Evolutionary conservation across 1,140 invertebrate genomes (phyloP).

Genomic region (Rhopalosiphum maidis): DNA sequence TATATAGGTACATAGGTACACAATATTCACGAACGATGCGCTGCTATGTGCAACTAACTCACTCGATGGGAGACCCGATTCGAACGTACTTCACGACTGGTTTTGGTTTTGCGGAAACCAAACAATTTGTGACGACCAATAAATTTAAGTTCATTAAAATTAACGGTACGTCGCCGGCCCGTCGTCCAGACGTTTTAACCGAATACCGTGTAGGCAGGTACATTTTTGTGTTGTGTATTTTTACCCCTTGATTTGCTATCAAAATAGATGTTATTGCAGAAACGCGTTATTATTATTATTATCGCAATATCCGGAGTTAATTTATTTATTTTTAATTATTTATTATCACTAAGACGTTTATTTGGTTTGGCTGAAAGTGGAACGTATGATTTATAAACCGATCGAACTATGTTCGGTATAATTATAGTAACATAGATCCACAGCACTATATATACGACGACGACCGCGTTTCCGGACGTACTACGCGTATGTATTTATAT

Average conservation of each 20-base stretch:
- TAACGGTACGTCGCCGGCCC: slow-evolving; percentile 12
- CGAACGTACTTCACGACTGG: neutral
- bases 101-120: neutral
- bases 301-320: neutral
- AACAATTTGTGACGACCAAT: slow-evolving; percentile 33
- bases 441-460: too few species aligned
- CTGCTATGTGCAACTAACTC: neutral
- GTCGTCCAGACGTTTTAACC: neutral
- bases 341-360: neutral
- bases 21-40: neutral
- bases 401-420: neutral
- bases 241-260: neutral
- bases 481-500: too few species aligned
- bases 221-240: neutral
- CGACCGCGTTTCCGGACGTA: neutral
- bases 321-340: neutral
- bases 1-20: neutral
- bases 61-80: neutral
- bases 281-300: neutral
- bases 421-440: neutral
- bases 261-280: neutral
- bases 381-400: neutral
- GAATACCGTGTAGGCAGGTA: neutral
- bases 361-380: neutral
- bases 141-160: slow-evolving; percentile 26